These are phyloP conservation scores for Eueremaeus valkanovi DNA, from an alignment of 2,888 invertebrate genomes.

Conservation along the genomic window DNA sequence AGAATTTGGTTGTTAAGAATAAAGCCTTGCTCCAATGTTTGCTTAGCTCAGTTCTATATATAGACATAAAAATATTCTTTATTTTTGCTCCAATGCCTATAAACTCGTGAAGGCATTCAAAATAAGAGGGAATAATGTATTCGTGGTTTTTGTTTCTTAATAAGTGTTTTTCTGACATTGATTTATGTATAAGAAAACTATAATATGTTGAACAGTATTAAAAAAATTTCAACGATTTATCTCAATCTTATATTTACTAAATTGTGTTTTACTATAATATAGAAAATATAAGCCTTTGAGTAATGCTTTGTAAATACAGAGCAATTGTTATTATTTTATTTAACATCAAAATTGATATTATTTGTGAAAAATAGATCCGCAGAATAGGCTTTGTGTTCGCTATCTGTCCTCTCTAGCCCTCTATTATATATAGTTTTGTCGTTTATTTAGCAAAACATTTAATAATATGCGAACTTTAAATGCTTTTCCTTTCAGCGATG, in stretches of 20 bases:
- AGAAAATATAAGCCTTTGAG: background rate
- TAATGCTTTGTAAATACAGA: background rate
- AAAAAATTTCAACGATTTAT: background rate
- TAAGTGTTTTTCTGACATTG: constrained; percentile 24
- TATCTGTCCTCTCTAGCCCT: background rate
- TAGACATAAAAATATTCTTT: background rate
- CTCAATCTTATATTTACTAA: constrained; percentile 4
- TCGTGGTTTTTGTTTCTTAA: constrained; percentile 29
- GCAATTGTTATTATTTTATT: background rate
- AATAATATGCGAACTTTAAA: constrained; percentile 31
- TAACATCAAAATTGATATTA: constrained; percentile 9
- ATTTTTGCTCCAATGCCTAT: constrained; percentile 10
- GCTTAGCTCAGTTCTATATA: background rate
- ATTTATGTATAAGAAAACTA: constrained; percentile 5
- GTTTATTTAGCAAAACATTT: constrained; percentile 6
- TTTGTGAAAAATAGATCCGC: background rate
- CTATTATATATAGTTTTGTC: background rate
- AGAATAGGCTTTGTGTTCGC: no score
- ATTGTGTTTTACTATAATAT: background rate
- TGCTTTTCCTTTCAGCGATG: constrained; percentile 9
- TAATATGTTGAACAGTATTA: constrained; percentile 1
- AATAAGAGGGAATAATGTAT: background rate
- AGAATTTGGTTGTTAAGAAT: no score
- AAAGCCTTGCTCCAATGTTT: background rate
- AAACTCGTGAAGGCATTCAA: background rate